Percentiles rank a stretch among this genome's conserved stretches.
phyloP scores from a whole-genome alignment of 2,113 vertebrate species.

The Hippolais icterina region DNA sequence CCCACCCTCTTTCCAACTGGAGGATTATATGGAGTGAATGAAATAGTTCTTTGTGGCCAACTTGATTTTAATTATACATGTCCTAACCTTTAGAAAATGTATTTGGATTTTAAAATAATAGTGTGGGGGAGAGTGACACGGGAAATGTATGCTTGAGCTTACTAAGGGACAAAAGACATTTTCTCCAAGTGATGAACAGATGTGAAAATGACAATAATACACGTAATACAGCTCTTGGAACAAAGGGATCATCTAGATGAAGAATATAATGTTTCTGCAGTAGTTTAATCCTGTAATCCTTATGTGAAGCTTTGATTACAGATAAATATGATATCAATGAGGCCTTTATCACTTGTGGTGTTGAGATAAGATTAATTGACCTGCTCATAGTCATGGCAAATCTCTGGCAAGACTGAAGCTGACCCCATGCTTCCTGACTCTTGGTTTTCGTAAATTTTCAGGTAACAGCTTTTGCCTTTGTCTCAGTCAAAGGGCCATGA shows the following conservation, averaged over 20 bases:
- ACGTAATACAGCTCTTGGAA: not conserved
- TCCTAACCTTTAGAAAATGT: slow-evolving; percentile 11
- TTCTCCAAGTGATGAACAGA: slow-evolving; percentile 15
- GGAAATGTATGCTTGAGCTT: not conserved
- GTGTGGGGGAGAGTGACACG: not conserved
- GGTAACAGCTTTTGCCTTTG: not conserved
- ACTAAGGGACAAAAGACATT: not conserved
- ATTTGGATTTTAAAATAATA: slow-evolving; percentile 23
- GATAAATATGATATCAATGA: not conserved
- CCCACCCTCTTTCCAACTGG: not conserved
- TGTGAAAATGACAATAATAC: slow-evolving; percentile 5
- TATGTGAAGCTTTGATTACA: not conserved
- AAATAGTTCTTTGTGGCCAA: not conserved
- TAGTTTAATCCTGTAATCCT: not conserved
- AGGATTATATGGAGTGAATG: not conserved
- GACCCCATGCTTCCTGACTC: not conserved
- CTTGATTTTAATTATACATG: slow-evolving; percentile 1
- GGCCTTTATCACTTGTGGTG: not conserved
- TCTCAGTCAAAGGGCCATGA: not conserved
- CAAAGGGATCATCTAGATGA: not conserved
- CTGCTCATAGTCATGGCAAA: not conserved
- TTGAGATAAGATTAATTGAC: not conserved
- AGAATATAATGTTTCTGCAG: not conserved
- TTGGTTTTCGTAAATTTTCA: not conserved
- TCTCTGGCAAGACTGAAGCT: not conserved